Base-by-base conservation (phyloP, 2,113 vertebrate species). In the Lates calcarifer region DNA sequence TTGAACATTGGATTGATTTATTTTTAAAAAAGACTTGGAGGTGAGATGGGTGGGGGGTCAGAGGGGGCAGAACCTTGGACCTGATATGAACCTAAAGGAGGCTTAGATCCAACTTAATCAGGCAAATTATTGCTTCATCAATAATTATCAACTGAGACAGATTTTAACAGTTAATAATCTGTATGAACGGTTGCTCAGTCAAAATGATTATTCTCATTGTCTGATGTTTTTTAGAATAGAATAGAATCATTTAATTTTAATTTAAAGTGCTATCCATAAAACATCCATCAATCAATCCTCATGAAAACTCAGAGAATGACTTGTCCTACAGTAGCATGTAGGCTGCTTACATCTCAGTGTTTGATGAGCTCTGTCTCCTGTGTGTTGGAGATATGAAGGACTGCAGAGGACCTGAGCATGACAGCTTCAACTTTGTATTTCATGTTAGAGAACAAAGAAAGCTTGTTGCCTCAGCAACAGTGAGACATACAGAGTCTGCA, bases 401-500 rank as follows among this genome's bases (percentile, higher is more conserved):
- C 37, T 63, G 67, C 35, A 63, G 56, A 79, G 29, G 57, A 43
- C 53, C 26, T 57, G 67, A 28, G 56, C 22, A 45, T 31, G 70
- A 70, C 29, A 47, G 57, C 39, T 20, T 31, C 28, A 73, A 65
- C 53, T 85, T 76, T 80, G 76, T 24, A 51, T 68, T 74, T 77
- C 49, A 49, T 81, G 33, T 67, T 22, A 0, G 13, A 69, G 51
- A 28, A 73, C 62, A 76, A 55, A 6, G 0, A 57, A 69, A 68
- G 63, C 55, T 63, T 35, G 72, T 91, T 91, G 77, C 81, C 87
- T 76, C 77, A 84, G 91, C 87, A 93, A 90, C 86, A 24, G 85
- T 77, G 80, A 82, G 70, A 65, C 18, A 67, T 62, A 65, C 65
- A 41, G 51, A 77, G 79, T 83, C 9, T 82, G 31, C 72, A 77